Evolutionary conservation across 2,797 vertebrate genomes (phyloP).

Genomic region (Australoheros facetus): DNA sequence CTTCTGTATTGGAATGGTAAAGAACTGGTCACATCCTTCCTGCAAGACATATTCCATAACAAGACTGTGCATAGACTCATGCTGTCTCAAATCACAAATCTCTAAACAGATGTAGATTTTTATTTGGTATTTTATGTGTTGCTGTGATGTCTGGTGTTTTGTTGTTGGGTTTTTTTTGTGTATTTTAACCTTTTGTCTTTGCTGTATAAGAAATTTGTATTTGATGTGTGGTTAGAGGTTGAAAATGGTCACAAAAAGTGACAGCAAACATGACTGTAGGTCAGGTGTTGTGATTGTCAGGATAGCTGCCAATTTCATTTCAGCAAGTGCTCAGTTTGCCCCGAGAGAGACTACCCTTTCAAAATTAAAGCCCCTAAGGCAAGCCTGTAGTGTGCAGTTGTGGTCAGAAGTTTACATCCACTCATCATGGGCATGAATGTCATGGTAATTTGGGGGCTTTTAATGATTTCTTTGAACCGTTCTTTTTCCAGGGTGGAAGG

Average conservation of each 20-base stretch:
- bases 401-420: neutral
- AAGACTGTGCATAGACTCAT: neutral
- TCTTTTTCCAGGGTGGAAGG: neutral
- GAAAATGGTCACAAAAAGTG: neutral
- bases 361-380: neutral
- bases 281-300: neutral
- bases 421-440: neutral
- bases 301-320: neutral
- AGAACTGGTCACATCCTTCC: neutral
- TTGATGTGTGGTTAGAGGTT: neutral
- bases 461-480: neutral
- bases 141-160: rapidly evolving
- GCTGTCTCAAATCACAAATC: neutral
- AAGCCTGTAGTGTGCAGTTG: neutral
- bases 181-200: neutral
- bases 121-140: neutral
- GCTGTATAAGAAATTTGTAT: neutral
- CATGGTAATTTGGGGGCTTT: neutral
- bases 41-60: neutral
- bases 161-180: neutral
- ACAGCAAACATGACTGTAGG: neutral
- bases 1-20: neutral
- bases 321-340: neutral
- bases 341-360: neutral
- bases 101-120: neutral